Evolutionary conservation across 2,888 invertebrate genomes (phyloP).

Genomic region (Macrophya alboannulata): DNA sequence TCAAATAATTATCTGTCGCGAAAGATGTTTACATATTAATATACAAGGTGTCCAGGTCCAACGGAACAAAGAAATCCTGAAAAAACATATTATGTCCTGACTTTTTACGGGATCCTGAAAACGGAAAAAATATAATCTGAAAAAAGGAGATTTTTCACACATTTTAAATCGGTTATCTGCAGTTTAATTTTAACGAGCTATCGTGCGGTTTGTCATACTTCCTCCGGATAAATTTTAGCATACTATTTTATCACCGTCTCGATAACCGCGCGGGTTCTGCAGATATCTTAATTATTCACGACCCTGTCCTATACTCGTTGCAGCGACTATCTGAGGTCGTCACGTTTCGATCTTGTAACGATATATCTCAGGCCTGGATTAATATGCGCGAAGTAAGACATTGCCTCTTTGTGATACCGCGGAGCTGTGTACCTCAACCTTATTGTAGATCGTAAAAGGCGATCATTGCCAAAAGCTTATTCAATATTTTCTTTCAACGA

Average conservation of each 20-base stretch:
- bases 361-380: constrained; percentile 31
- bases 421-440: not conserved
- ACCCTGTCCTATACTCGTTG: constrained; percentile 49
- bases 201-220: not conserved
- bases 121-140: no score
- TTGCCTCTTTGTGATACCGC: not conserved
- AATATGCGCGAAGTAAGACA: constrained; percentile 46
- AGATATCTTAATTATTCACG: constrained; percentile 42
- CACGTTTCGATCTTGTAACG: constrained; percentile 45
- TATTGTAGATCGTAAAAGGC: constrained; percentile 32
- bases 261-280: not conserved
- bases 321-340: constrained; percentile 41
- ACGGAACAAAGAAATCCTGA: not conserved
- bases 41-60: not conserved
- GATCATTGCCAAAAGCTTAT: constrained; percentile 49
- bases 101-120: no score
- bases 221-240: not conserved
- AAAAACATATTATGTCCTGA: not conserved
- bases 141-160: no score
- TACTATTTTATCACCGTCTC: not conserved
- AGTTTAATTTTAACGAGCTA: not conserved
- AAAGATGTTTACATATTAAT: not conserved
- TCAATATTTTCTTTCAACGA: constrained; percentile 15
- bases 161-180: no score
- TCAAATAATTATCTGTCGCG: constrained; percentile 5